phyloP scores from a whole-genome alignment of 1,140 invertebrate genomes.

The Palaemon carinicauda region DNA sequence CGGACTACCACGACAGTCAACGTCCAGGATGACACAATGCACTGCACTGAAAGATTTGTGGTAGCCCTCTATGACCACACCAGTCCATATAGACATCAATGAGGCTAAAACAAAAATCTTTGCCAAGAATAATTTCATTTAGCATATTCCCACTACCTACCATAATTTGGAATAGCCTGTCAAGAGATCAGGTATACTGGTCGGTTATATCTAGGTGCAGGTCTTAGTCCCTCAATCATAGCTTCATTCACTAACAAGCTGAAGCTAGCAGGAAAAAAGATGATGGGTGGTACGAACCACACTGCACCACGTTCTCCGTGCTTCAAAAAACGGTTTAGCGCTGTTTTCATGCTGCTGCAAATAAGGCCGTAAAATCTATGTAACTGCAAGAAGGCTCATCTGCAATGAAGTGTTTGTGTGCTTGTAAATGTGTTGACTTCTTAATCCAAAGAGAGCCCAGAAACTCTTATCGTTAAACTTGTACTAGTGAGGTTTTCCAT shows the following conservation, averaged over 20 bases:
- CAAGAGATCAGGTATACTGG: background rate
- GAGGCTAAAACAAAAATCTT: too few relatives aligned
- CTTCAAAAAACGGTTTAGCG: background rate
- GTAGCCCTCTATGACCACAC: slow-evolving; percentile 6
- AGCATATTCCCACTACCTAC: background rate
- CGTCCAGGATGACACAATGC: background rate
- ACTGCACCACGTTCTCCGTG: background rate
- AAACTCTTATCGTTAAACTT: background rate
- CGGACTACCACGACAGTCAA: background rate
- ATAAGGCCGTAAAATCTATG: slow-evolving; percentile 7
- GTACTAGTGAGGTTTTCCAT: background rate
- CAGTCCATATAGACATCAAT: background rate
- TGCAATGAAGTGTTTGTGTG: background rate
- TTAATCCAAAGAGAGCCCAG: too few relatives aligned
- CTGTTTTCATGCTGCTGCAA: slow-evolving; percentile 11
- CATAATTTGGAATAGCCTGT: background rate
- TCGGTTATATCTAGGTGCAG: background rate
- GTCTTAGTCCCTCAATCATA: background rate
- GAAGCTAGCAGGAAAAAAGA: background rate
- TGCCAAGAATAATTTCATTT: too few relatives aligned
- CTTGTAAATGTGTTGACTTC: background rate
- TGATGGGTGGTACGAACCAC: background rate
- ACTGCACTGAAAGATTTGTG: background rate
- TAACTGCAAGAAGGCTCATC: slow-evolving; percentile 9
- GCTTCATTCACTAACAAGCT: background rate